A percentile compares a stretch with the other conserved stretches of the same genome.
Evolutionary conservation across 92 coral and sea anemone species (phyloP).

Genomic region (Phymanthus crucifer): DNA sequence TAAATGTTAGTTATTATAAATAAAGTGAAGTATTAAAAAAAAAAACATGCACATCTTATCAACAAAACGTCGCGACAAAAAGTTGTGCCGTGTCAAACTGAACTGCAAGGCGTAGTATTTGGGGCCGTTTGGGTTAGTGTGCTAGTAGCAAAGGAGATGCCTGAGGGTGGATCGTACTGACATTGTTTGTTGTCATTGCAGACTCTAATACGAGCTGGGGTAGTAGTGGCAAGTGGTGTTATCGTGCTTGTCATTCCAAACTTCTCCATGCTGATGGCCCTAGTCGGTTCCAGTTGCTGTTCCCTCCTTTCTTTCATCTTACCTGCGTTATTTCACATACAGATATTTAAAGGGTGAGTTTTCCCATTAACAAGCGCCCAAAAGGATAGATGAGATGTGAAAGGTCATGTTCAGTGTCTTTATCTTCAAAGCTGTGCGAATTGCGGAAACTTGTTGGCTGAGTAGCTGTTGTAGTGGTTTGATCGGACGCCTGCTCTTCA

Average conservation of each 20-base stretch:
- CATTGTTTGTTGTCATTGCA: constrained; percentile 27
- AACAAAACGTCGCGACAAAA: no score
- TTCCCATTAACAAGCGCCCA: not conserved
- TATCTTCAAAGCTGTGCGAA: not conserved
- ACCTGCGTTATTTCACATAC: constrained; percentile 90
- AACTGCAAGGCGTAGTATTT: no score
- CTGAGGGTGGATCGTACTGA: no score
- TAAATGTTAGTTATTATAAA: no score
- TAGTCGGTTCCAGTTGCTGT: constrained; percentile 95
- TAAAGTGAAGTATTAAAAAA: no score
- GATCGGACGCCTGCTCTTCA: no score
- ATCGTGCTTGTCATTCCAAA: constrained; percentile 84
- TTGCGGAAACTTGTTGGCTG: no score
- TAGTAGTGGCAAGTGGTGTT: constrained; percentile 71
- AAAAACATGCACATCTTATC: no score
- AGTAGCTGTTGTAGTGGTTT: no score
- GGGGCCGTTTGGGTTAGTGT: no score
- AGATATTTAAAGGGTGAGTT: constrained; percentile 87
- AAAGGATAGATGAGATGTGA: not conserved
- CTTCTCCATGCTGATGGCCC: constrained; percentile 94
- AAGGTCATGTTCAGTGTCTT: not conserved
- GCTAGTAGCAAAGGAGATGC: no score
- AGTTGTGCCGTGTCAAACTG: no score
- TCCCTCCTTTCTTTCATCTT: constrained; percentile 80
- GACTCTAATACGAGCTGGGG: constrained; percentile 74